Base-by-base conservation (phyloP, 2,888 invertebrate species). In the Orchesellides sinensis region DNA sequence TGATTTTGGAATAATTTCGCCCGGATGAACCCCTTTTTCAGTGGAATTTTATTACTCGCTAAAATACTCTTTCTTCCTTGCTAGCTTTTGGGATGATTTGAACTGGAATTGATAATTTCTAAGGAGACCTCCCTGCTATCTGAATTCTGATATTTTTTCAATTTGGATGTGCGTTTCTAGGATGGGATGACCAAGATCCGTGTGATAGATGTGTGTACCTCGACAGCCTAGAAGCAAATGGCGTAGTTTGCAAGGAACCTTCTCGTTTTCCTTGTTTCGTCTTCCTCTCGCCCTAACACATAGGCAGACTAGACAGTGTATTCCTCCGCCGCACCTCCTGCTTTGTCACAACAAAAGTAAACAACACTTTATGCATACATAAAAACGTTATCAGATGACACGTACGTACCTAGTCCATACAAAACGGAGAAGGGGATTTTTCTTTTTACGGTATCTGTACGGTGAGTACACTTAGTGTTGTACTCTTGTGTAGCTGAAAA, bases 191-290 rank as follows among this genome's bases (percentile, higher is more conserved):
- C 19, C 4, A 61, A n/a, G 17, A 19, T 23, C 10, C 2, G 45
- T n/a, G 40, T 19, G 40, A 35, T n/a, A 45, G 66, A 59, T 78
- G 66, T 66, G 29, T 69, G 19, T 49, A 49, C 69, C 78, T 78
- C 78, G 69, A 78, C 69, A 78, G 19, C 69, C 78, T 78, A 78
- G 23, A 69, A 61, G 61, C 69, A 52, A 78, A 68, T 78, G 78
- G 49, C 14, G 69, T 32, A 52, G 69, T 17, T 27, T 29, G 8
- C n/a, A 45, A 47, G 40, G 77, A 77, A 77, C 66, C 56, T 68
- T 56, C 77, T 77, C 8, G 32, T 59, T 77, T 56, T 75, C 63
- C 65, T 59, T 23, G 23, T 59, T 59, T 59, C n/a, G 2, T n/a
- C 32, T 59, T 29, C 21, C 12, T 2, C 17, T 17, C 19, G 2